Percentiles rank a stretch among this genome's conserved stretches.
phyloP scores from a whole-genome alignment of 2,797 vertebrate genomes.

The Geotrypetes seraphini region DNA sequence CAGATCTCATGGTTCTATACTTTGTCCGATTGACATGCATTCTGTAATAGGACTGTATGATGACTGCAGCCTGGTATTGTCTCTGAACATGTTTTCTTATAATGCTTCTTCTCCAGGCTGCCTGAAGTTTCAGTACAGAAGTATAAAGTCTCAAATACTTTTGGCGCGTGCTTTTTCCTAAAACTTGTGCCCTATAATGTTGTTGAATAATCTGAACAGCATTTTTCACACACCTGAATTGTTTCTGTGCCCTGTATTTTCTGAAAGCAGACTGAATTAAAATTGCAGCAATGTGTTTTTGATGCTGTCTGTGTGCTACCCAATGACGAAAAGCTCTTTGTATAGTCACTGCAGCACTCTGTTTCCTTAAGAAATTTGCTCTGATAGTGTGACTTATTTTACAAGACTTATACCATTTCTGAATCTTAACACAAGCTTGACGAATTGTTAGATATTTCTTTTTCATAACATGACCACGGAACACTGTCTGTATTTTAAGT shows the following conservation, averaged over 20 bases:
- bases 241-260: conserved; percentile 34
- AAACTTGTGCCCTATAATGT: conserved; percentile 50
- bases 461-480: conserved; percentile 52
- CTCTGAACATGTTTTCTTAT: conserved; percentile 44
- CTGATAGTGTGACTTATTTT: conserved; percentile 29
- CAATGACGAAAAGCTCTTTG: conserved; percentile 68
- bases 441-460: conserved; percentile 32
- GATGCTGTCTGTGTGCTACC: conserved; percentile 45
- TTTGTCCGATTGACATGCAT: conserved; percentile 35
- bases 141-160: conserved; percentile 38
- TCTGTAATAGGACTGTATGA: conserved; percentile 70
- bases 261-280: conserved; percentile 69
- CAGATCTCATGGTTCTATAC: conserved; percentile 48
- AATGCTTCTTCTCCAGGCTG: conserved; percentile 61
- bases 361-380: conserved; percentile 43
- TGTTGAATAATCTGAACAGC: conserved; percentile 56
- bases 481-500: conserved; percentile 65
- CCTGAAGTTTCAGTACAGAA: conserved; percentile 52
- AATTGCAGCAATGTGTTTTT: conserved; percentile 41
- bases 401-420: conserved; percentile 65
- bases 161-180: conserved; percentile 31
- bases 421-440: conserved; percentile 53
- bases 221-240: conserved; percentile 32
- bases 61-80: conserved; percentile 38
- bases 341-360: conserved; percentile 47